Percentiles rank a stretch among this genome's conserved stretches.
Conservation (phyloP, 1,140 invertebrate species). For the Meteorus sp. region DNA sequence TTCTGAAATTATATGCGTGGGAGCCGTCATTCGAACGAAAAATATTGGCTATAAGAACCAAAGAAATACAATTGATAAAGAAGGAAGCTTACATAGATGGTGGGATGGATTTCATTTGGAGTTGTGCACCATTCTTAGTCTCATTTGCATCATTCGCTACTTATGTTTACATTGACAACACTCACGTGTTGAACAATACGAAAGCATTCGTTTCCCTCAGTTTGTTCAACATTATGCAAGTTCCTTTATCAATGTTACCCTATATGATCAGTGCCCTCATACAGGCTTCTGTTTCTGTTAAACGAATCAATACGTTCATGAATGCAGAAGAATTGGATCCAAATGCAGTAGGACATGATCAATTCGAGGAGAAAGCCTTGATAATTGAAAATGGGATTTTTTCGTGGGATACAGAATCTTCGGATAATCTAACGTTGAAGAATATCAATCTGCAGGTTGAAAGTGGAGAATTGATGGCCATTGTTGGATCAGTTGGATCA, state of each 20-base stretch:
- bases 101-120: conserved; percentile 91
- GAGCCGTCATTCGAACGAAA: conserved; percentile 87
- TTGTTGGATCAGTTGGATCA: conserved; percentile 86
- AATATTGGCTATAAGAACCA: conserved; percentile 79
- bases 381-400: conserved; percentile 78
- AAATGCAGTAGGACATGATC: conserved; percentile 73
- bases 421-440: conserved; percentile 64
- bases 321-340: conserved; percentile 83
- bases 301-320: conserved; percentile 88
- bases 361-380: conserved; percentile 72
- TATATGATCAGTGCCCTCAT: conserved; percentile 87
- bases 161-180: conserved; percentile 80
- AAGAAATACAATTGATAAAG: conserved; percentile 83
- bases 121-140: conserved; percentile 93
- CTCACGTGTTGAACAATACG: conserved; percentile 80
- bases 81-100: conserved; percentile 86
- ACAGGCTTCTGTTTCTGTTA: conserved; percentile 77
- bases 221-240: conserved; percentile 96
- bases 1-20: conserved; percentile 89
- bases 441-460: conserved; percentile 75
- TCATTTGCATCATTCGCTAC: conserved; percentile 91
- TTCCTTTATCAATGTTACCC: conserved; percentile 87
- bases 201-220: conserved; percentile 96
- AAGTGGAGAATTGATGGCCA: conserved; percentile 73
- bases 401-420: conserved; percentile 69